Conservation (phyloP, 2,888 invertebrate species). For the Anarsia innoxiella region DNA sequence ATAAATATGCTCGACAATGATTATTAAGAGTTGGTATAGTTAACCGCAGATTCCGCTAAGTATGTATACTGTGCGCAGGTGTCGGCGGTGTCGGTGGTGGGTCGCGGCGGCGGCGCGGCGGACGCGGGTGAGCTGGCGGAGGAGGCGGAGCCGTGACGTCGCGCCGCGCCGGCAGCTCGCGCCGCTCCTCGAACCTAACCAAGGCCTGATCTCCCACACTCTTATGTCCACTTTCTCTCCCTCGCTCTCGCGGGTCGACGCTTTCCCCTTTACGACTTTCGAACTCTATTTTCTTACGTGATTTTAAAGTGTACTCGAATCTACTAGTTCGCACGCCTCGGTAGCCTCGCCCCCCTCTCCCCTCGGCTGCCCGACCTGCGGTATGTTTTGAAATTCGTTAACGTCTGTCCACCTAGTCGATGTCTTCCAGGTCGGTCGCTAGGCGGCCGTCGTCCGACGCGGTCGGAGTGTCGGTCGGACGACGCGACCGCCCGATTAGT, state of each 20-base stretch:
- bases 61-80: too few relatives aligned
- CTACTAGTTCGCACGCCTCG: neutral
- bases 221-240: neutral
- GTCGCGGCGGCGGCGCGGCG: slow-evolving; percentile 30
- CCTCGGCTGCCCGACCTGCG: slow-evolving; percentile 4
- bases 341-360: neutral
- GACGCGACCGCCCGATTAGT: too few relatives aligned
- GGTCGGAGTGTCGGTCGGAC: too few relatives aligned
- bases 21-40: too few relatives aligned
- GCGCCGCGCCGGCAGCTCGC: slow-evolving; percentile 2
- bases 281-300: slow-evolving; percentile 6
- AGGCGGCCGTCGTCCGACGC: slow-evolving; percentile 5
- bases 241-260: neutral
- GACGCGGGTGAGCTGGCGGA: slow-evolving; percentile 58
- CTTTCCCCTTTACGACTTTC: too few relatives aligned
- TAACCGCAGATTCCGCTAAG: too few relatives aligned
- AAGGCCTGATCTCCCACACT: neutral
- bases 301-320: slow-evolving; percentile 1
- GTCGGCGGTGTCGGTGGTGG: slow-evolving; percentile 34
- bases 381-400: slow-evolving; percentile 3
- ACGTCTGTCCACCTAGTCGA: slow-evolving; percentile 27
- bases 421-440: slow-evolving; percentile 39
- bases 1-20: too few relatives aligned
- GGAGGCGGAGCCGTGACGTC: slow-evolving; percentile 64
- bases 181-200: neutral